phyloP scores from a whole-genome alignment of 2,113 vertebrate genomes.

The Boleophthalmus pectinirostris region DNA sequence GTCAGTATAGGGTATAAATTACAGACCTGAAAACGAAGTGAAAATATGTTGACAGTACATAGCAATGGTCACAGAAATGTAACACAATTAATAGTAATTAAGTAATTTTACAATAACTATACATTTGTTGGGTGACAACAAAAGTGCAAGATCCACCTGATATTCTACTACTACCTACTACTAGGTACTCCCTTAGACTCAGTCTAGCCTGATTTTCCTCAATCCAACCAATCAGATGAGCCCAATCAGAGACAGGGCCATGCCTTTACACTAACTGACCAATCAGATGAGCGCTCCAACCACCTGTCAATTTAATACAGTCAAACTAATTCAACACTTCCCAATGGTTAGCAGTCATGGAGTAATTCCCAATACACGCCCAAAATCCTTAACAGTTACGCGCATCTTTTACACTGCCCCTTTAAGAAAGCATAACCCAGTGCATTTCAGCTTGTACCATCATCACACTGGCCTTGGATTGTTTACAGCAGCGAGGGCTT shows the following conservation, averaged over 20 bases:
- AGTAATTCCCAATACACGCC: background rate
- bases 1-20: too few relatives aligned
- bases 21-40: too few relatives aligned
- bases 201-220: too few relatives aligned
- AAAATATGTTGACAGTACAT: too few relatives aligned
- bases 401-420: background rate
- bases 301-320: background rate
- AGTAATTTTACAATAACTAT: too few relatives aligned
- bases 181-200: too few relatives aligned
- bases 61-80: too few relatives aligned
- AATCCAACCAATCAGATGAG: background rate
- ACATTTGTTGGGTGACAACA: background rate
- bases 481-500: background rate
- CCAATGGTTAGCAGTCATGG: background rate
- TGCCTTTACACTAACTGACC: background rate
- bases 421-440: background rate
- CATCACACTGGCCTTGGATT: background rate
- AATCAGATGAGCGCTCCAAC: background rate
- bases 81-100: too few relatives aligned
- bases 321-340: background rate
- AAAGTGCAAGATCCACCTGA: background rate
- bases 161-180: too few relatives aligned
- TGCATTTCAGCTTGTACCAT: background rate
- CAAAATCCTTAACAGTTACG: background rate
- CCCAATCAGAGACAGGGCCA: background rate